phyloP scores from a whole-genome alignment of 2,888 invertebrate species.

The Cataglyphis cursor region DNA sequence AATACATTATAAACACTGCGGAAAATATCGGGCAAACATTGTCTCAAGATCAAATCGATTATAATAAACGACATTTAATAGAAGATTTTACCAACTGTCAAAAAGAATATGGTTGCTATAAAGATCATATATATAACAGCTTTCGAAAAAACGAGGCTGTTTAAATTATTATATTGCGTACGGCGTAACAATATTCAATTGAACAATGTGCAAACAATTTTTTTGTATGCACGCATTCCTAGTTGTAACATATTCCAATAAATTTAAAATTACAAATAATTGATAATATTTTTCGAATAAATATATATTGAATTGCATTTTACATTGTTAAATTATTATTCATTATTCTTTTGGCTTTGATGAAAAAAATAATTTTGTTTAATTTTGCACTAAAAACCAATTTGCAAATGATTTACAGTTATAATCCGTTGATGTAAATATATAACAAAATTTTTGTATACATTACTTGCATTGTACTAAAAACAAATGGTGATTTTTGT shows the following conservation, averaged over 20 bases:
- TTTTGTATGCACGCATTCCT: neutral
- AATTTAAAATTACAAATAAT: neutral
- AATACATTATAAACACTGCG: slow-evolving; percentile 79
- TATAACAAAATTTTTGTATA: neutral
- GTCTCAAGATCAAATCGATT: slow-evolving; percentile 66
- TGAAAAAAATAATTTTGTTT: neutral
- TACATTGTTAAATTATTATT: neutral
- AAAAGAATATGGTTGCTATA: slow-evolving; percentile 78
- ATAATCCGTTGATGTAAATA: neutral
- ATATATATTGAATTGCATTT: neutral
- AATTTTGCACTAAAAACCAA: neutral
- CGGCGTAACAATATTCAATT: neutral
- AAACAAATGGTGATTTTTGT: neutral
- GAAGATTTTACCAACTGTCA: slow-evolving; percentile 81
- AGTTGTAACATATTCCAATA: too few species aligned
- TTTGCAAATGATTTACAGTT: neutral
- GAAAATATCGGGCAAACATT: slow-evolving; percentile 70
- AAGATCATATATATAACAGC: neutral
- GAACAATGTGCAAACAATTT: neutral
- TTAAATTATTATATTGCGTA: neutral
- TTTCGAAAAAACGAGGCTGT: neutral
- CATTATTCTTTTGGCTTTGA: neutral
- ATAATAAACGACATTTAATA: slow-evolving; percentile 75
- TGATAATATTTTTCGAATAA: neutral
- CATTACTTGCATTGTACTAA: slow-evolving; percentile 10